Conservation (phyloP, 2,113 vertebrate genomes). For the Chrysochloris asiatica region DNA sequence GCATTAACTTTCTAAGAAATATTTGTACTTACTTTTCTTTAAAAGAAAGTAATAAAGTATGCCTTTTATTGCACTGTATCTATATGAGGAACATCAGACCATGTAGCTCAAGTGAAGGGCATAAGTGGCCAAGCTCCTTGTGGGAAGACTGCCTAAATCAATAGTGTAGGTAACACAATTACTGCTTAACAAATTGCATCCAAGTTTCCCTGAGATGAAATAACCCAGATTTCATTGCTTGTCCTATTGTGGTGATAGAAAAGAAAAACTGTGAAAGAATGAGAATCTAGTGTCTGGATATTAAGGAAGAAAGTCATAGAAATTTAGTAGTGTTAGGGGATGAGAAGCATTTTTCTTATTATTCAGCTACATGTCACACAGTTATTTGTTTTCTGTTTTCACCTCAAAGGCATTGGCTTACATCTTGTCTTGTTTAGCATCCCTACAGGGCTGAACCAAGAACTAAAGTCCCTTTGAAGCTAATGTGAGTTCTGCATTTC, state of each 20-base stretch:
- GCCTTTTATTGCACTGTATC: background rate
- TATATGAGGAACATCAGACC: constrained; percentile 44
- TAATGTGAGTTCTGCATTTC: background rate
- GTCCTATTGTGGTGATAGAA: constrained; percentile 36
- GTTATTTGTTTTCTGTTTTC: constrained; percentile 44
- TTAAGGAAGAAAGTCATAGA: constrained; percentile 20
- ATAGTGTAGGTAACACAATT: constrained; percentile 66
- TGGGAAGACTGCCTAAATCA: constrained; percentile 65
- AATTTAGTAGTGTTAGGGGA: background rate
- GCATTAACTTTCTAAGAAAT: constrained; percentile 20
- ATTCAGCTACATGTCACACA: background rate
- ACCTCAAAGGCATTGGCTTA: constrained; percentile 37
- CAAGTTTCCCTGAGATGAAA: constrained; percentile 37
- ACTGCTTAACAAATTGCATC: constrained; percentile 61
- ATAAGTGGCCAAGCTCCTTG: background rate
- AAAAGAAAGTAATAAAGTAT: background rate
- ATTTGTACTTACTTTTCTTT: constrained; percentile 18
- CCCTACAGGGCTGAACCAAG: background rate
- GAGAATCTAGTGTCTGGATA: background rate
- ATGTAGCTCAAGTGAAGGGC: constrained; percentile 20
- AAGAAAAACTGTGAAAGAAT: constrained; percentile 5
- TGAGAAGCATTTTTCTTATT: constrained; percentile 11
- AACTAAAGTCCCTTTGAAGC: constrained; percentile 43
- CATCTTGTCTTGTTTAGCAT: constrained; percentile 3
- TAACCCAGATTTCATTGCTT: constrained; percentile 35